Evolutionary conservation across 2,797 vertebrate genomes (phyloP), one percentile per base, ranked within the genome.

Genomic region (Urosaurus nigricauda): DNA sequence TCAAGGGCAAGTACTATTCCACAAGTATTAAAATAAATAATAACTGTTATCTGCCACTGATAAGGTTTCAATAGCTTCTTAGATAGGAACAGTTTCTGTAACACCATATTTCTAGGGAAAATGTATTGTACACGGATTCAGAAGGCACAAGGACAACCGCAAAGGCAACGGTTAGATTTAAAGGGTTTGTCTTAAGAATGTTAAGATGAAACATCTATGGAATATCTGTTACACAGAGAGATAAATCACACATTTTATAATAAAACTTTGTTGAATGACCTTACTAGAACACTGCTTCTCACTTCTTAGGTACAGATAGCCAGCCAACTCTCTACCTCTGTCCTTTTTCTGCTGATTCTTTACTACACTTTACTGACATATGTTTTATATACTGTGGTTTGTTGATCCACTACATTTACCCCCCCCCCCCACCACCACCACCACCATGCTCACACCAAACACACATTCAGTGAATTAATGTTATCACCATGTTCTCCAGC

Each of bases 1-100:
- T 75, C 85, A 68, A 86, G 74, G 60, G 8, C 37, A 79, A 68
- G 43, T 12, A 7, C 26, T 58, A 37, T 43, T 80, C 11, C 35
- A 56, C 7, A 58, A 4, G 29, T 68, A 80, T 71, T 80, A 80
- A 71, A 80, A 71, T 71, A 71, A 87, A 29, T 26, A 87, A 29
- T 26, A n/a, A 9, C 13, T 16, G 12, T 68, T 68, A 29, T 40
- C 58, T 53, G 32, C 32, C 24, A 37, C 40, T 63, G 35, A 77
- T 77, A 51, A 84, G 11, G 9, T 32, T 56, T 37, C 71, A 73
- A 21, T n/a, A 56, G 32, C 5, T 37, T 13, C 53, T 35, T 43
- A 8, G 3, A 40, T 37, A 75, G 37, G 40, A 75, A 40, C 37
- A 75, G 19, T 60, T 37, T 84, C 77, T 68, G 74, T 29, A 73